Evolutionary conservation across 2,888 invertebrate species (phyloP), one percentile per base, ranked within the genome.

Genomic region (Nemoura dubitans): DNA sequence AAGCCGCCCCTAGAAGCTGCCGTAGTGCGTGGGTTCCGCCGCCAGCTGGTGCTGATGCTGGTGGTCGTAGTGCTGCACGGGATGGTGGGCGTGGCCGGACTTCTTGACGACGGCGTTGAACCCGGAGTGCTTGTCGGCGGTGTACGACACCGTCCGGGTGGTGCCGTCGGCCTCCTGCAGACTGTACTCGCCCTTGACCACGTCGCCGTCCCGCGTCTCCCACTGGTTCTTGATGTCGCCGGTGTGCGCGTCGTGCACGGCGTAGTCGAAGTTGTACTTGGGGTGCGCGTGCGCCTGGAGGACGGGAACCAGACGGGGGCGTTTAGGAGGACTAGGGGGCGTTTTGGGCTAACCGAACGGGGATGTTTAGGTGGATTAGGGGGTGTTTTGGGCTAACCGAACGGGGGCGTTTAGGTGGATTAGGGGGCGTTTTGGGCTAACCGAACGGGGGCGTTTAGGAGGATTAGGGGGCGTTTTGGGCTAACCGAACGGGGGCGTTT

Each of bases 201-300:
- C 59, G 59, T 59, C 59, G 59, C 59, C 59, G 59, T 59, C 59
- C 6, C 59, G 59, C 21, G 59, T 59, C 59, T 59, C 59, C 59
- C 59, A 59, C 59, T 59, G 59, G 59, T 59, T 59, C 59, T 59
- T 59, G 59, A 59, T 59, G 59, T 59, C 59, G 59, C 59, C 59
- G 59, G 59, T 59, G 59, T 59, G 59, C 2, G 59, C 59, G 59
- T 59, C 59, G 59, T 59, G 59, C 16, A 59, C 59, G 59, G 59
- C 59, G 59, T 59, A 59, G 59, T 59, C 59, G 59, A 59, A 59
- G 59, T 59, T 59, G 59, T 59, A 59, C 14, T 59, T 59, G 14
- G 59, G 59, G 59, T 59, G 59, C 59, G 59, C 59, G 59, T 59
- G 16, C 16, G 59, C 16, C 59, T 59, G 59, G 6, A 21, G 14